Evolutionary conservation across 2,797 vertebrate species (phyloP), one percentile per base, ranked within the genome.

Genomic region (Enteromius treurensis): DNA sequence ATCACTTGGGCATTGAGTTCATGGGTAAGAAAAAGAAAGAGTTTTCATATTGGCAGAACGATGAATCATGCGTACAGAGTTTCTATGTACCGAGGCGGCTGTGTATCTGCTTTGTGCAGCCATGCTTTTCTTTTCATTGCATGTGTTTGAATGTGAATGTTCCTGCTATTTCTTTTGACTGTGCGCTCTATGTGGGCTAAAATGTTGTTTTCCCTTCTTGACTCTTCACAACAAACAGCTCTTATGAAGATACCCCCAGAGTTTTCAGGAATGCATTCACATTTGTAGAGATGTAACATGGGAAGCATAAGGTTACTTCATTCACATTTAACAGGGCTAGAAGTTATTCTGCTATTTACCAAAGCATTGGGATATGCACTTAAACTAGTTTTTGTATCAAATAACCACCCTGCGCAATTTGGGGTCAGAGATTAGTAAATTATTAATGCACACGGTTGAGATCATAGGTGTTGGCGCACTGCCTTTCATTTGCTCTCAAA

Each of bases 1-100:
- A 99, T 92, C 97, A 98, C 92, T 92, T 98, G 95, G 97, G 97
- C 90, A 98, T 99, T 89, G 97, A 99, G 96, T 98, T 99, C 88
- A 99, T 99, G 97, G 97, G 97, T 99, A 97, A 99, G 97, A 82
- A 91, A 80, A 87, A 79, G 49, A 77, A 76, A 67, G 15, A 40
- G 4, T 29, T 81, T 84, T 81, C 40, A 74, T 77, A n/a, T 81
- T 65, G 55, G 42, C 86, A 88, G 37, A 45, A 4, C 3, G 26
- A 86, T 86, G 76, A 84, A 77, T 84, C 84, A 80, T 80, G 71
- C 69, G 51, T 15, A 37, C 32, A 75, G 74, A 68, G 60, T 84
- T 86, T 62, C 10, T 58, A 68, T 81, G 74, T 87, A 86, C 79
- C 83, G n/a, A 53, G 42, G 42, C 15, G 32, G 45, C 42, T 23